A percentile compares a stretch with the other conserved stretches of the same genome.
phyloP scores from a whole-genome alignment of 2,797 vertebrate species.

The Halcyon leucocephala region DNA sequence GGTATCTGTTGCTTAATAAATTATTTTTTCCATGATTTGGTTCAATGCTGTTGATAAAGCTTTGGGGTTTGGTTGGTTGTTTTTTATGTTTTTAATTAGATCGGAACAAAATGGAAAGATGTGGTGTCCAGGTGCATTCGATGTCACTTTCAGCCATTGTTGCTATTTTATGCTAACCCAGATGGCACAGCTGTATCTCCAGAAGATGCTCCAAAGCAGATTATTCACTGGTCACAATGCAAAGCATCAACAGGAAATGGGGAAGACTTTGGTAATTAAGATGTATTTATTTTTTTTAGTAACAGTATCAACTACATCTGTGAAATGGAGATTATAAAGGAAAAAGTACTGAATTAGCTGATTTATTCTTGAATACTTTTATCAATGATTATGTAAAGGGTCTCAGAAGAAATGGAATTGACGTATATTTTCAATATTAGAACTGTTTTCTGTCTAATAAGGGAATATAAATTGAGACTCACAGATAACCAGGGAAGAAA shows the following conservation, averaged over 20 bases:
- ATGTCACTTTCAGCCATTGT: slow-evolving; percentile 95
- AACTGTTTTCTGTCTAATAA: neutral
- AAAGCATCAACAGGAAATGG: slow-evolving; percentile 78
- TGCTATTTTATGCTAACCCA: slow-evolving; percentile 95
- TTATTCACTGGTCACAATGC: slow-evolving; percentile 81
- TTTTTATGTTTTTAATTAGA: slow-evolving; percentile 71
- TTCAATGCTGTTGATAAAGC: neutral
- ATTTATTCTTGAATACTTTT: neutral
- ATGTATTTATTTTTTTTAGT: neutral
- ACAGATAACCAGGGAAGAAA: neutral
- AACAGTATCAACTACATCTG: neutral
- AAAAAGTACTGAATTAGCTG: neutral
- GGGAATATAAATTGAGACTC: neutral
- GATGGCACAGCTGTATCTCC: slow-evolving; percentile 89
- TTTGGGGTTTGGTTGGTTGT: neutral
- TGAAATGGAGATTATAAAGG: neutral
- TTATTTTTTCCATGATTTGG: neutral
- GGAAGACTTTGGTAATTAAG: slow-evolving; percentile 82
- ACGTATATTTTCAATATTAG: neutral
- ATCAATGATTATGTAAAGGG: neutral
- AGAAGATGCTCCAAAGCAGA: slow-evolving; percentile 85
- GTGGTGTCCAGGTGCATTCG: slow-evolving; percentile 93
- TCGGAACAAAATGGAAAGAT: slow-evolving; percentile 95
- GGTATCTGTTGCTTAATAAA: neutral
- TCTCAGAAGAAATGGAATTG: neutral